phyloP scores from a whole-genome alignment of 2,113 vertebrate genomes.

The Dolichallabes microphthalmus region DNA sequence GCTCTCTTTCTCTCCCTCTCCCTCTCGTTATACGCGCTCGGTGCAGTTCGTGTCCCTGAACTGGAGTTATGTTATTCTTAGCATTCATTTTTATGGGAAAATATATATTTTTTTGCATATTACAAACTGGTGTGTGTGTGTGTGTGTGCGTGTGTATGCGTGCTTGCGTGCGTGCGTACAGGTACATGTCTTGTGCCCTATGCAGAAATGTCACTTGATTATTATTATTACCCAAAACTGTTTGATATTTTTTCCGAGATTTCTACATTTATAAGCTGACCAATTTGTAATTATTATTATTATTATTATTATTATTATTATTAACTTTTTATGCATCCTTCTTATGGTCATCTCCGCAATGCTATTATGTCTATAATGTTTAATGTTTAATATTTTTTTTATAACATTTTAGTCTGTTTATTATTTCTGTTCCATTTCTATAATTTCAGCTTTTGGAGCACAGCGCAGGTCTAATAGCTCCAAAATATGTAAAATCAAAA shows the following conservation, averaged over 20 bases:
- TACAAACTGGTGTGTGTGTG: background rate
- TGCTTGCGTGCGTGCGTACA: background rate
- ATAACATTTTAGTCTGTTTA: background rate
- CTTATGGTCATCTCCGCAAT: background rate
- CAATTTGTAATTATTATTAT: background rate
- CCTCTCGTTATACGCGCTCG: background rate
- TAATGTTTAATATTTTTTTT: background rate
- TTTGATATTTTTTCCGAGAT: background rate
- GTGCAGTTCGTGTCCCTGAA: background rate
- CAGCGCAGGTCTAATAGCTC: background rate
- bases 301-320: slow-evolving; percentile 25
- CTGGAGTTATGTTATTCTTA: background rate
- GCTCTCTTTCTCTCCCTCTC: too few relatives aligned
- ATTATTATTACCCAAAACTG: background rate
- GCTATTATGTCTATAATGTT: background rate
- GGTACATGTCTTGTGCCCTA: background rate
- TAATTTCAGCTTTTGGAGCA: background rate
- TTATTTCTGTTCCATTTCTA: background rate
- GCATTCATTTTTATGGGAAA: background rate
- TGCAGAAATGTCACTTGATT: background rate
- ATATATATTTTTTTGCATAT: background rate
- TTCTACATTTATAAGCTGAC: background rate
- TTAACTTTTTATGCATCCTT: background rate
- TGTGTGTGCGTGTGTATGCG: background rate
- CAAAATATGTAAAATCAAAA: background rate